Percentiles rank a stretch among this genome's conserved stretches.
Conservation (phyloP, 2,888 invertebrate genomes). For the Microplitis manilae region DNA sequence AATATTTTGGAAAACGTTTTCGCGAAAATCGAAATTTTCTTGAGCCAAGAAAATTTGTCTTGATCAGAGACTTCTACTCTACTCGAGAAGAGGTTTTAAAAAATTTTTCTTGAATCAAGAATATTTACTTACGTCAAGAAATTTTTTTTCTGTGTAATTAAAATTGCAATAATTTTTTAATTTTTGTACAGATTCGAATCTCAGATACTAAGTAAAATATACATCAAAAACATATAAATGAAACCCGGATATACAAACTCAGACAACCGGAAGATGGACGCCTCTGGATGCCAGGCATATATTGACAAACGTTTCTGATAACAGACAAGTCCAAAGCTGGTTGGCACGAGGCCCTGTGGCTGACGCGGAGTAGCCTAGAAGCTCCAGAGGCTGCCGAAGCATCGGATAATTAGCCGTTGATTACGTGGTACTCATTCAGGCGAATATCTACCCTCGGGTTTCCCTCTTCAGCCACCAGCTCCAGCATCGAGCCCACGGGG, state of each 20-base stretch:
- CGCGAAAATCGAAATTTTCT: too few species aligned
- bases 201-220: too few species aligned
- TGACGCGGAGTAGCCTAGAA: slow-evolving; percentile 44
- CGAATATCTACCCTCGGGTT: slow-evolving; percentile 67
- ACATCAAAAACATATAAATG: too few species aligned
- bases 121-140: too few species aligned
- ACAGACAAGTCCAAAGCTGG: background rate
- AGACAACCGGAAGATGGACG: slow-evolving; percentile 42
- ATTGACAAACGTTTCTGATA: background rate
- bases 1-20: too few species aligned
- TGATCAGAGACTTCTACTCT: too few species aligned
- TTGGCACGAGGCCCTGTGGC: slow-evolving; percentile 33
- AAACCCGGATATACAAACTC: slow-evolving; percentile 41
- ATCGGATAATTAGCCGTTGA: slow-evolving; percentile 71
- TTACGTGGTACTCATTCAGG: slow-evolving; percentile 70
- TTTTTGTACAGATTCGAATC: too few species aligned
- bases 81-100: too few species aligned
- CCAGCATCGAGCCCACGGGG: slow-evolving; percentile 20
- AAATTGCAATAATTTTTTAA: too few species aligned
- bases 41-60: too few species aligned
- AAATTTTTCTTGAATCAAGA: too few species aligned
- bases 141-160: too few species aligned
- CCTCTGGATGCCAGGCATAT: slow-evolving; percentile 15
- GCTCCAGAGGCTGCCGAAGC: slow-evolving; percentile 63
- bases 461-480: slow-evolving; percentile 41